Base-by-base conservation (phyloP, 1,140 invertebrate genomes). In the Kradibia gibbosae region DNA sequence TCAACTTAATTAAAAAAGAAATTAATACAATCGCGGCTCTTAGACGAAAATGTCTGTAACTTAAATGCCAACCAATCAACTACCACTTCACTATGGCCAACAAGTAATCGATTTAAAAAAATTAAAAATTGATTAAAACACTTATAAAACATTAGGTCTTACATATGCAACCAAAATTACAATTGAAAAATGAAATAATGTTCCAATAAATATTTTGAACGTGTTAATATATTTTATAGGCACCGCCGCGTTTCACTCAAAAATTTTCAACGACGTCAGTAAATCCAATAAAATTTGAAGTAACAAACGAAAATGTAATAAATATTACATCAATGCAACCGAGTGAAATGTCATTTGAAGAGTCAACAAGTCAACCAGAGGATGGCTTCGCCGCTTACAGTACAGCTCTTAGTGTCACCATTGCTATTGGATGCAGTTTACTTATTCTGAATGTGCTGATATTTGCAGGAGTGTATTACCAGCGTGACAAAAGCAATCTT, bases 401-500 rank as follows among this genome's bases (percentile, higher is more conserved):
- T 0, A 97, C 97, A 0, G 96, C 96, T 0, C 89, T 98, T 11
- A 96, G 96, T 87, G 95, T 98, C 0, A 98, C 97, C 3, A 97
- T 99, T 84, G 97, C 97, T n/a, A 97, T 99, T 78, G 98, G 98
- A 3, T 97, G 97, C 85, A 97, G 96, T 5, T 89, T 98, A 34
- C 92, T 98, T 22, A 96, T 98, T 82, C 91, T 98, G 11, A 98
- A 98, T 87, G 95, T 98, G 0, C 92, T 99, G 17, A 97, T 99
- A 85, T 98, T 98, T 87, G 97, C 97, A 48, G 97, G 97, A 3
- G 96, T 98, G 0, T 98, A 98, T 86, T 98, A 98, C 88, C 97
- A 98, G 87, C 92, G 97, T 20, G 97, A 98, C 86, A 97, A 97
- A 87, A 94, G 95, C 65, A 85, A 83, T 83, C 88, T 91, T 84